Percentiles rank a stretch among this genome's conserved stretches.
Evolutionary conservation across 1,140 invertebrate species (phyloP).

Genomic region (Bombus soroeensis): DNA sequence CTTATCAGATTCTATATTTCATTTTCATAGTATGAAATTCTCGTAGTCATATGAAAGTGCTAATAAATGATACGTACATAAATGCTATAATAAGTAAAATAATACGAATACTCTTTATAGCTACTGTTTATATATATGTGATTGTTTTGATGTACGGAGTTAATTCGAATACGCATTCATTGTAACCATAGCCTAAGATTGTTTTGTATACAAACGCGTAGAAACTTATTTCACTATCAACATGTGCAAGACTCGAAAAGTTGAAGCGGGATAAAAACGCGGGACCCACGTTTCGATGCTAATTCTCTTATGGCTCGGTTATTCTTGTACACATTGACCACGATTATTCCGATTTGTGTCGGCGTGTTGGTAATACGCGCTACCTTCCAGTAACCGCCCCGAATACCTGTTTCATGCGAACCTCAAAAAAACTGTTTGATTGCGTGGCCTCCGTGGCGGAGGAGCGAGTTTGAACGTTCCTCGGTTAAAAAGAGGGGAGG

Average conservation of each 20-base stretch:
- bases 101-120: too few relatives aligned
- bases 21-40: not conserved
- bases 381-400: conserved; percentile 36
- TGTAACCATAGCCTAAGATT: not conserved
- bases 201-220: not conserved
- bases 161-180: too few relatives aligned
- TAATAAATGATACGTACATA: too few relatives aligned
- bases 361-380: conserved; percentile 38
- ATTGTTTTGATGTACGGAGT: too few relatives aligned
- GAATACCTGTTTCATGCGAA: conserved; percentile 64
- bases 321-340: conserved; percentile 33
- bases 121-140: too few relatives aligned
- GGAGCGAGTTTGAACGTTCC: conserved; percentile 34
- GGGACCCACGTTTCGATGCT: not conserved
- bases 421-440: conserved; percentile 60
- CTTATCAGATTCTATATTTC: not conserved
- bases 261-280: not conserved
- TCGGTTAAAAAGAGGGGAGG: conserved; percentile 32
- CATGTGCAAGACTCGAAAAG: not conserved
- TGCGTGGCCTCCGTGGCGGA: conserved; percentile 43
- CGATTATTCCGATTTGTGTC: conserved; percentile 18
- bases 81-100: too few relatives aligned
- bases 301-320: conserved; percentile 23
- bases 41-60: not conserved
- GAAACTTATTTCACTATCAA: not conserved